phyloP scores from a whole-genome alignment of 2,888 invertebrate species.

The Gisinianus flammeolus region DNA sequence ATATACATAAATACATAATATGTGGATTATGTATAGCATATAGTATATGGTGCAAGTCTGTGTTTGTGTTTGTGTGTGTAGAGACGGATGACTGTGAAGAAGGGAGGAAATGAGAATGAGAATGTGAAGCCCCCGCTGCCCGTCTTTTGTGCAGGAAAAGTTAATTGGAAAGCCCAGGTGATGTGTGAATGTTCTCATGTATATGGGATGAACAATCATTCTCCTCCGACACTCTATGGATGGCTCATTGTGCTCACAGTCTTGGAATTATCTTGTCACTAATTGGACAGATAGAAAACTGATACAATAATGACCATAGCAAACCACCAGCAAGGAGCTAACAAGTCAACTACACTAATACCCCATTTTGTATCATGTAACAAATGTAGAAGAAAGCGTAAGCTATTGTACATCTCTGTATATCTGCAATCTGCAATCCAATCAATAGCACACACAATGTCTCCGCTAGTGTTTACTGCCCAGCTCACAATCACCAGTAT shows the following conservation, averaged over 20 bases:
- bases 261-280: slow-evolving; percentile 32
- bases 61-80: neutral
- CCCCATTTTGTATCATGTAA: no score
- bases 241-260: slow-evolving; percentile 34
- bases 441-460: no score
- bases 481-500: no score
- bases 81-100: neutral
- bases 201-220: neutral
- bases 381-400: no score
- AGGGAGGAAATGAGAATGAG: slow-evolving; percentile 43
- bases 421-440: no score
- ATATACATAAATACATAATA: neutral
- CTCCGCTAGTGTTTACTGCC: no score
- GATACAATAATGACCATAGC: slow-evolving; percentile 39
- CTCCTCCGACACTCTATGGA: slow-evolving; percentile 10
- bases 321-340: neutral
- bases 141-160: slow-evolving; percentile 44
- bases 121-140: slow-evolving; percentile 44
- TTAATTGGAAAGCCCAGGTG: slow-evolving; percentile 49
- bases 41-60: neutral
- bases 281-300: slow-evolving; percentile 45
- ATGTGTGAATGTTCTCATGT: slow-evolving; percentile 31
- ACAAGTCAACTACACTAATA: no score
- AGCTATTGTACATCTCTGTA: no score
- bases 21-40: neutral